Base-by-base conservation (phyloP, 2,888 invertebrate species). In the Blera fallax region DNA sequence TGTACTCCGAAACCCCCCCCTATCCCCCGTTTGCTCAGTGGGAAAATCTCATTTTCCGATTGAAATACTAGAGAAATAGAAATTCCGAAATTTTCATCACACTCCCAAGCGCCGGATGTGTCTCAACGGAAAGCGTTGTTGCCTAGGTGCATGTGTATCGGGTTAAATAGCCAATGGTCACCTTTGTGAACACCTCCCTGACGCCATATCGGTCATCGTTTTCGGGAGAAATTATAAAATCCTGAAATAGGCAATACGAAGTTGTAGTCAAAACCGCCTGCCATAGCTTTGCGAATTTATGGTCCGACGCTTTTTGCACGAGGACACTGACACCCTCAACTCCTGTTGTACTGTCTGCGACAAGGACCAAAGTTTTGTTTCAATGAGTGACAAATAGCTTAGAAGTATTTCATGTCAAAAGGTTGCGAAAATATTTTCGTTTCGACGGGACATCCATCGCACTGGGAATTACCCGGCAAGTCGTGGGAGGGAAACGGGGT, bases 331-430 rank as follows among this genome's bases (percentile, higher is more conserved):
- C 24, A 27, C 52, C 37, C 24, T 58, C 37, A 62, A 62, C 37
- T 56, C 14, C 21, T 48, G 58, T 45, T 58, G 24, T 67, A 16
- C 67, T 54, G 54, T 73, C 62, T 62, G 18, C 52, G 32, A 64
- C 60, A 69, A 67, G 67, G 62, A 69, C 79, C 62, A 48, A 40
- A 45, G 69, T 69, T 70, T 50, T 78, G 64, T 82, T 72, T 65
- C 78, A 78, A 70, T 70, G 69, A 74, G 74, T 80, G 80, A 80
- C 84, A 80, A 84, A 84, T 80, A 52, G 84, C 74, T 80, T 76
- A 65, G 80, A 56, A 76, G 58, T 84, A 70, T 84, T 69, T 70
- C 70, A 69, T 80, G 74, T 76, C 74, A 69, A 76, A 81, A 85
- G 84, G 74, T 80, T 80, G 84, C 50, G 52, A 73, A 76, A 84